Conservation (phyloP, 2,797 vertebrate genomes). For the Halcyon badia region DNA sequence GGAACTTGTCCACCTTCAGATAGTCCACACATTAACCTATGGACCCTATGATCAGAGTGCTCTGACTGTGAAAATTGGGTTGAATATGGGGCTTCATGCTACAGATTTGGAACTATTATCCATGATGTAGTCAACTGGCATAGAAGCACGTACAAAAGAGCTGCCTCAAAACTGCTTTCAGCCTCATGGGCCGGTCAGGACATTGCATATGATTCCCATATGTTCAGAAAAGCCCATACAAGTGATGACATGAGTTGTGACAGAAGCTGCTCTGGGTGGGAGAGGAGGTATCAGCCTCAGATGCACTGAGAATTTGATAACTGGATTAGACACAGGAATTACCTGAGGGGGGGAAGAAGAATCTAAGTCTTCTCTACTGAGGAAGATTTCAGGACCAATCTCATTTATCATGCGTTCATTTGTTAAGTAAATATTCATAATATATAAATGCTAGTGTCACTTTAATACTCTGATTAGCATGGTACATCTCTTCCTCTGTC, state of each 20-base stretch:
- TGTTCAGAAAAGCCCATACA: not conserved
- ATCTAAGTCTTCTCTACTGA: not conserved
- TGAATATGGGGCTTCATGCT: not conserved
- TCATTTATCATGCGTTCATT: conserved; percentile 48
- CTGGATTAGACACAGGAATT: not conserved
- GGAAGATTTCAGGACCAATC: conserved; percentile 9
- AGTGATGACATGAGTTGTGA: not conserved
- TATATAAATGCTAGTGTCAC: conserved; percentile 50
- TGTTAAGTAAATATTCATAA: conserved; percentile 72
- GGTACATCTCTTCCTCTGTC: conserved; percentile 42
- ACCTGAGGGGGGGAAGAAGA: not conserved
- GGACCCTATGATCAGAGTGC: not conserved
- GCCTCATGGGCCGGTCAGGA: not conserved
- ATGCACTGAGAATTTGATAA: not conserved
- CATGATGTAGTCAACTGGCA: not conserved
- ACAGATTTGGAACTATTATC: not conserved
- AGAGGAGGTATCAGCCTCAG: not conserved
- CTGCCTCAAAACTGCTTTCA: not conserved
- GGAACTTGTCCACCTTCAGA: not conserved
- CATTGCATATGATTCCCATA: rapidly evolving
- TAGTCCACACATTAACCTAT: not conserved
- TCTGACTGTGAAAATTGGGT: not conserved
- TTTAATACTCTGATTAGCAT: conserved; percentile 65
- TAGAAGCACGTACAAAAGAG: not conserved
- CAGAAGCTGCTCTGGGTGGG: not conserved